Conservation (phyloP, 2,797 vertebrate genomes). For the Poeciliopsis gracilis region DNA sequence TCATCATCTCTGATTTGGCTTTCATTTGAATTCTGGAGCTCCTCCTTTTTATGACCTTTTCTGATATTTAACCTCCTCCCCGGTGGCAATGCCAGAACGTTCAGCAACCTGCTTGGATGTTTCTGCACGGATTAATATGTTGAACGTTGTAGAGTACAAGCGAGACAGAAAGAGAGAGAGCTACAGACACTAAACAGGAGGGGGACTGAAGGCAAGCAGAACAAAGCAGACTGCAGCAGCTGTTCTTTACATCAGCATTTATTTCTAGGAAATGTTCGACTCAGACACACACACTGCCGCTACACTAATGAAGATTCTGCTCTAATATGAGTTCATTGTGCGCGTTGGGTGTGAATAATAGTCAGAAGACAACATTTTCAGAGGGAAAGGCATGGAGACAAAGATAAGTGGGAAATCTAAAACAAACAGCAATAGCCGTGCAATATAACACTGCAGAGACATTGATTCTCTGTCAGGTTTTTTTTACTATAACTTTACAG, state of each 20-base stretch:
- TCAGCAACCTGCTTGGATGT: conserved; percentile 66
- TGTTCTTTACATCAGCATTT: conserved; percentile 51
- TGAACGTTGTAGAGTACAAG: conserved; percentile 50
- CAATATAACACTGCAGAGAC: conserved; percentile 6
- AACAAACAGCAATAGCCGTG: conserved; percentile 52
- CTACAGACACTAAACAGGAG: conserved; percentile 37
- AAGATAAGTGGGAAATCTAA: conserved; percentile 53
- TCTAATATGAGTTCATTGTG: conserved; percentile 62
- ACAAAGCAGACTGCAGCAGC: conserved; percentile 50
- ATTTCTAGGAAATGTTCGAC: conserved; percentile 41
- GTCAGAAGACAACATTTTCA: conserved; percentile 57
- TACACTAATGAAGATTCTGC: conserved; percentile 35
- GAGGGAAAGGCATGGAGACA: conserved; percentile 55
- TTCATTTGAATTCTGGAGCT: conserved; percentile 53
- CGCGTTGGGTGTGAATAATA: conserved; percentile 58
- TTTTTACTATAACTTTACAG: conserved; percentile 5
- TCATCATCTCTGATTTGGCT: conserved; percentile 61
- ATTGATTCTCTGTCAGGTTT: conserved; percentile 13
- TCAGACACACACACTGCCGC: conserved; percentile 21
- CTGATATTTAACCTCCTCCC: conserved; percentile 85
- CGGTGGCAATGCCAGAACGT: conserved; percentile 65
- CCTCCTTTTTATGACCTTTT: conserved; percentile 80
- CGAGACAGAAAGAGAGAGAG: conserved; percentile 23
- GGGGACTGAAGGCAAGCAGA: conserved; percentile 33
- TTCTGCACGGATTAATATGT: conserved; percentile 61